Percentiles rank a stretch among this genome's conserved stretches.
These are phyloP conservation scores for Triops cancriformis DNA, from an alignment of 1,140 invertebrate genomes.

Conservation along the genomic window DNA sequence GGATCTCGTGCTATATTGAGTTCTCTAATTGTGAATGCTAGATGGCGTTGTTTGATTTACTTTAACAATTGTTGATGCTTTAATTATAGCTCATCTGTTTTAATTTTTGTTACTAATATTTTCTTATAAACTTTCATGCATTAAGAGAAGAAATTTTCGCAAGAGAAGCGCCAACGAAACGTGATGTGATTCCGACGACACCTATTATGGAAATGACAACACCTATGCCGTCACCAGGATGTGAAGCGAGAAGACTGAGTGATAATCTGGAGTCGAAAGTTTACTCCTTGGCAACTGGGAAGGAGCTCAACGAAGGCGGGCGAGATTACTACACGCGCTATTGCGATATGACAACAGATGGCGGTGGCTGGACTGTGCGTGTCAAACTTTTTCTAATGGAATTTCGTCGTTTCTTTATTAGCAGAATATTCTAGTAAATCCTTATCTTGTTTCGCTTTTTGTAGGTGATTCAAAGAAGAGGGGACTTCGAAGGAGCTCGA, in stretches of 20 bases:
- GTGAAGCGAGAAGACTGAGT: slow-evolving; percentile 26
- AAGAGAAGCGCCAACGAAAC: background rate
- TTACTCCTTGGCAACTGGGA: slow-evolving; percentile 26
- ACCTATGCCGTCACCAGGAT: slow-evolving; percentile 20
- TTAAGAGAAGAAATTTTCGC: background rate
- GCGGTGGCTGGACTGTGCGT: slow-evolving; percentile 45
- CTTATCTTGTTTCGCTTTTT: slow-evolving; percentile 12
- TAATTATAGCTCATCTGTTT: background rate
- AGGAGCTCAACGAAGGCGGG: slow-evolving; percentile 27
- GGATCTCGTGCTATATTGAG: too few species aligned
- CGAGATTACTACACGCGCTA: slow-evolving; percentile 36
- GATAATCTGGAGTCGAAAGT: slow-evolving; percentile 24
- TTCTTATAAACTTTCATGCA: background rate
- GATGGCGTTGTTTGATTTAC: too few species aligned
- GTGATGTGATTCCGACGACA: slow-evolving; percentile 14
- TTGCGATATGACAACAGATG: slow-evolving; percentile 40
- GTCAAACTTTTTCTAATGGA: background rate
- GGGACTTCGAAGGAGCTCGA: slow-evolving; percentile 33
- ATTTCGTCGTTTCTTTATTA: background rate
- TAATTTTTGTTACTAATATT: background rate
- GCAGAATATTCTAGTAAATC: too few species aligned
- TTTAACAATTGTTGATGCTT: too few species aligned
- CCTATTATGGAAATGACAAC: background rate
- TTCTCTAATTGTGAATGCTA: too few species aligned
- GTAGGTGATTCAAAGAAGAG: slow-evolving; percentile 37